phyloP scores from a whole-genome alignment of 2,888 invertebrate genomes.

The Psylliodes chrysocephalus region DNA sequence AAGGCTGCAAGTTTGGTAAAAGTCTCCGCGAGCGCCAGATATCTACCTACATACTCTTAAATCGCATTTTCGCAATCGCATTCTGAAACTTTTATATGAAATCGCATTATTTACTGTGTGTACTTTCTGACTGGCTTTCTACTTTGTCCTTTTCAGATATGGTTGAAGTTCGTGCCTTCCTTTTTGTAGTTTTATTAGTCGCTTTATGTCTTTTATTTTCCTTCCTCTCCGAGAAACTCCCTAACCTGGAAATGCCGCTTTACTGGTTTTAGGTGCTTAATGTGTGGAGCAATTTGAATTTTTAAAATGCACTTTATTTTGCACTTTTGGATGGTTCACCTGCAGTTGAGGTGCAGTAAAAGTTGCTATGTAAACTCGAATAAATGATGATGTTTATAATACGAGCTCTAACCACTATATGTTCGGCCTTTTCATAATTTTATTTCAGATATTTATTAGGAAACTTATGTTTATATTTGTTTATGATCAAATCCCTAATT shows the following conservation, averaged over 20 bases:
- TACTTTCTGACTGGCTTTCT: not conserved
- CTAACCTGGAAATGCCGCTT: not conserved
- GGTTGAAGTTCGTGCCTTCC: too few species aligned
- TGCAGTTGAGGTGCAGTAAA: too few species aligned
- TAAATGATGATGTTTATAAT: too few species aligned
- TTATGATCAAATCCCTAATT: too few species aligned
- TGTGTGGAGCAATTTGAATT: not conserved
- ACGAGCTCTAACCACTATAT: too few species aligned
- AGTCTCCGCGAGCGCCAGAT: too few species aligned
- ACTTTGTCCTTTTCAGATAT: not conserved
- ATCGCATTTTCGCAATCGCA: not conserved
- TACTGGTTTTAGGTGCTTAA: not conserved
- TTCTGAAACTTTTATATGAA: not conserved
- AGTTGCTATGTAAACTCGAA: too few species aligned
- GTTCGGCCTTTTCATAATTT: too few species aligned
- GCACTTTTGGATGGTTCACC: too few species aligned
- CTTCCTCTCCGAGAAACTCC: not conserved
- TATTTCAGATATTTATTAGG: too few species aligned
- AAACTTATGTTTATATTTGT: too few species aligned
- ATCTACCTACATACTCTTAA: not conserved
- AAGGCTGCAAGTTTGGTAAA: too few species aligned
- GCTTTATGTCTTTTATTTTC: not conserved
- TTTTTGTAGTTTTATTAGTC: not conserved
- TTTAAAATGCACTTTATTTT: not conserved
- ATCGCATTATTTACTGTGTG: not conserved